These are phyloP conservation scores for Phyllopteryx taeniolatus DNA, from an alignment of 2,113 vertebrate species.

Conservation along the genomic window DNA sequence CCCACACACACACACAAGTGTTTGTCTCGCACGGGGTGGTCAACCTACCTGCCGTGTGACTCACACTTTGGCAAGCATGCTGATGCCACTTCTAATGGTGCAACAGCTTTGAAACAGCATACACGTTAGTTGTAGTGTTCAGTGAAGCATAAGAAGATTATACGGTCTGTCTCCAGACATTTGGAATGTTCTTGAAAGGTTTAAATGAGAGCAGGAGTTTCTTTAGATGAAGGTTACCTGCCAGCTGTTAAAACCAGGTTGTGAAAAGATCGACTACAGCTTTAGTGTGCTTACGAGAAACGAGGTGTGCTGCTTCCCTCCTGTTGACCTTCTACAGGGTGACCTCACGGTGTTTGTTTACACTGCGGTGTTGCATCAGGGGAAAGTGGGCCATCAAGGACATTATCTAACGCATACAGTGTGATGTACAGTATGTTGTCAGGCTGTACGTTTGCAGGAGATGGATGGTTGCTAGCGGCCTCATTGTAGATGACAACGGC, in stretches of 20 bases:
- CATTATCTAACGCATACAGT: slow-evolving; percentile 30
- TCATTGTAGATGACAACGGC: background rate
- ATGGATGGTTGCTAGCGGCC: background rate
- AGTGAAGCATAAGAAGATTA: slow-evolving; percentile 52
- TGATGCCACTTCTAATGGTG: background rate
- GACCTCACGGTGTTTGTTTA: slow-evolving; percentile 66
- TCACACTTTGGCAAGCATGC: slow-evolving; percentile 3
- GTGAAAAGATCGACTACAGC: slow-evolving; percentile 29
- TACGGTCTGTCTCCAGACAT: slow-evolving; percentile 39
- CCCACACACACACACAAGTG: slow-evolving; percentile 2
- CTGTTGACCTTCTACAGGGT: slow-evolving; percentile 62
- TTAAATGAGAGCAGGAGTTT: slow-evolving; percentile 26
- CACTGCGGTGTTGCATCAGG: slow-evolving; percentile 46
- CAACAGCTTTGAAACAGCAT: background rate
- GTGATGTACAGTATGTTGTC: slow-evolving; percentile 33
- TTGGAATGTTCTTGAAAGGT: slow-evolving; percentile 34
- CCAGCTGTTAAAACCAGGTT: slow-evolving; percentile 6
- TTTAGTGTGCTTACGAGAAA: slow-evolving; percentile 30
- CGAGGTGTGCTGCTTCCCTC: slow-evolving; percentile 35
- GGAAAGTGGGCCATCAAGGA: slow-evolving; percentile 59
- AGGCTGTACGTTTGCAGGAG: slow-evolving; percentile 9
- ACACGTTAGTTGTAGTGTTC: slow-evolving; percentile 30
- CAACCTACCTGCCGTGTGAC: slow-evolving; percentile 5
- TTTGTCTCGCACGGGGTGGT: slow-evolving; percentile 1
- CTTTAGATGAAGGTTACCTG: slow-evolving; percentile 21